These are phyloP conservation scores for Hypanus sabinus DNA, from an alignment of 2,113 vertebrate genomes.

Conservation along the genomic window DNA sequence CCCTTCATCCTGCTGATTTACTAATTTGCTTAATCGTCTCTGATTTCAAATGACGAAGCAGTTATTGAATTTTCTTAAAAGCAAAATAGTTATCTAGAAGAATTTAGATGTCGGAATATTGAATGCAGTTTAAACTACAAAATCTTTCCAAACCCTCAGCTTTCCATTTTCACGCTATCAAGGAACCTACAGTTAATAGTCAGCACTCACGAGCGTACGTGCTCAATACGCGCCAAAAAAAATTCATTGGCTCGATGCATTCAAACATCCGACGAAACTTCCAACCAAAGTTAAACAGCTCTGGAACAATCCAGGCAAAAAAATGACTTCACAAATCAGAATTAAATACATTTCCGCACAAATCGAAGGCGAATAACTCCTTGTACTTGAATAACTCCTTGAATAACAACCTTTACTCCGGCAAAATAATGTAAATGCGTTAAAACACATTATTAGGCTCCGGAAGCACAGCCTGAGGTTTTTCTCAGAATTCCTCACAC, in stretches of 20 bases:
- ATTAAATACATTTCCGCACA: background rate
- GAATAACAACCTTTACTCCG: background rate
- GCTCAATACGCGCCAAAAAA: no score
- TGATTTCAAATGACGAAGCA: no score
- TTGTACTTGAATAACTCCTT: background rate
- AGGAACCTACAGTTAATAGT: no score
- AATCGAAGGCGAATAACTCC: background rate
- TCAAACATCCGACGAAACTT: background rate
- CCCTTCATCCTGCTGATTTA: no score
- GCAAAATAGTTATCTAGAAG: no score
- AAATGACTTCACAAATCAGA: background rate
- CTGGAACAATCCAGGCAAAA: background rate
- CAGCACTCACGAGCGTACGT: no score
- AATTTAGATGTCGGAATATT: no score
- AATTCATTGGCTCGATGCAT: background rate
- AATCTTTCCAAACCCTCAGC: background rate
- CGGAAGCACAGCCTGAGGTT: no score
- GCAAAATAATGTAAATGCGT: background rate
- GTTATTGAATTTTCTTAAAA: no score
- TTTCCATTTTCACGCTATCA: background rate
- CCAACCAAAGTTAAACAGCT: background rate
- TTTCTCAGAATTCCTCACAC: no score
- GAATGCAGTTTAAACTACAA: no score
- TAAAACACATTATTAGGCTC: background rate
- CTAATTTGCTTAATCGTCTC: no score